phyloP scores from a whole-genome alignment of 2,888 invertebrate species.

The Drosophila kanekoi region DNA sequence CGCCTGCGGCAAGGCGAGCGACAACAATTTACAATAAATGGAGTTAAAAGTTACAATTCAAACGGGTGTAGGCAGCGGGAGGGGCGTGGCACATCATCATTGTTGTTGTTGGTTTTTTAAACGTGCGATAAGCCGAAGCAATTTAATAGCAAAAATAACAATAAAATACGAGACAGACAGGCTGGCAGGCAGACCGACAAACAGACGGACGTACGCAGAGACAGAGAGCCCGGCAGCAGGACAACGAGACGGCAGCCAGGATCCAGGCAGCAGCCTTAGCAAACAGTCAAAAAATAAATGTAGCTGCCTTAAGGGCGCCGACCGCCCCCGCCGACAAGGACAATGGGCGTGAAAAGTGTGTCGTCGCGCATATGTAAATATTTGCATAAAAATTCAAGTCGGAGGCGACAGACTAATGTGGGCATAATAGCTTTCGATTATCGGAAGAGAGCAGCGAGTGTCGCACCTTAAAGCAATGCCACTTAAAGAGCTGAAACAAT shows the following conservation, averaged over 20 bases:
- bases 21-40: conserved; percentile 81
- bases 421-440: conserved; percentile 80
- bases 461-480: conserved; percentile 18
- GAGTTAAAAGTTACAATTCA: conserved; percentile 82
- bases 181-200: conserved; percentile 25
- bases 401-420: conserved; percentile 69
- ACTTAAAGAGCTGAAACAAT: conserved; percentile 19
- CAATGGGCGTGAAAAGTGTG: conserved; percentile 59
- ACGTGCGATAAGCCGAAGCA: conserved; percentile 81
- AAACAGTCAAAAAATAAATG: conserved; percentile 77
- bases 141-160: conserved; percentile 81
- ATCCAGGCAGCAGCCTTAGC: conserved; percentile 37
- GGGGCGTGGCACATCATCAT: conserved; percentile 38
- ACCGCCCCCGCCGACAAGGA: conserved; percentile 44
- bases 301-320: conserved; percentile 38
- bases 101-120: conserved; percentile 67
- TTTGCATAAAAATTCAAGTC: conserved; percentile 66
- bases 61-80: conserved; percentile 27
- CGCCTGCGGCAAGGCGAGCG: conserved; percentile 55
- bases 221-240: background rate
- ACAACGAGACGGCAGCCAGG: conserved; percentile 10
- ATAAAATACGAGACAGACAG: conserved; percentile 73
- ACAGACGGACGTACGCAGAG: background rate
- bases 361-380: conserved; percentile 78
- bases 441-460: conserved; percentile 41